These are phyloP conservation scores for Thunnus albacares DNA, from an alignment of 2,797 vertebrate genomes.

Conservation along the genomic window DNA sequence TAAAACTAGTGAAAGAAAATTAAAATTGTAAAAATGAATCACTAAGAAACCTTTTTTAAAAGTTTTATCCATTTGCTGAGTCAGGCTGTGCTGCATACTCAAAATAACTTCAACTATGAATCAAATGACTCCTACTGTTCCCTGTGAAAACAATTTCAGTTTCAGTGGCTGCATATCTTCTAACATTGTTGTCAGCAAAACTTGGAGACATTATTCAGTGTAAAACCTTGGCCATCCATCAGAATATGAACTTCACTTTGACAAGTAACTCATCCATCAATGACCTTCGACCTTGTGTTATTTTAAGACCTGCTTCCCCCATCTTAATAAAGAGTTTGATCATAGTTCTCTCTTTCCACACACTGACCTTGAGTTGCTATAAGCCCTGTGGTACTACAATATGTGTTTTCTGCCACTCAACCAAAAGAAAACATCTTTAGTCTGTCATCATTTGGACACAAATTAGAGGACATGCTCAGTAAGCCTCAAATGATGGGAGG, in stretches of 20 bases:
- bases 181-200: constrained; percentile 25
- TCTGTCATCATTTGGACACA: constrained; percentile 66
- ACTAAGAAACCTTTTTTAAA: neutral
- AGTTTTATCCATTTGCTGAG: constrained; percentile 2
- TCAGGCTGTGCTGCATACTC: neutral
- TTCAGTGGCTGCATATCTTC: constrained; percentile 21
- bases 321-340: constrained; percentile 40
- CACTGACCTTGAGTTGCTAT: constrained; percentile 26
- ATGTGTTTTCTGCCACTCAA: constrained; percentile 45
- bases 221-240: constrained; percentile 27
- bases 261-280: constrained; percentile 23
- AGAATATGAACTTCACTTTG: constrained; percentile 23
- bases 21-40: neutral
- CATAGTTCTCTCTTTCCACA: constrained; percentile 19
- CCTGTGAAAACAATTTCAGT: constrained; percentile 33
- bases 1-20: neutral
- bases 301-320: constrained; percentile 46
- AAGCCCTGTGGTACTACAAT: constrained; percentile 32
- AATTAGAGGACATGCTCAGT: constrained; percentile 60
- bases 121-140: neutral
- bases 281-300: constrained; percentile 34
- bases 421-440: constrained; percentile 57
- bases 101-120: constrained; percentile 1
- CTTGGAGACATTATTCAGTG: constrained; percentile 6
- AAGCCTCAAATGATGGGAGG: constrained; percentile 32